Evolutionary conservation across 2,888 invertebrate genomes (phyloP).

Genomic region (Tinea trinotella): DNA sequence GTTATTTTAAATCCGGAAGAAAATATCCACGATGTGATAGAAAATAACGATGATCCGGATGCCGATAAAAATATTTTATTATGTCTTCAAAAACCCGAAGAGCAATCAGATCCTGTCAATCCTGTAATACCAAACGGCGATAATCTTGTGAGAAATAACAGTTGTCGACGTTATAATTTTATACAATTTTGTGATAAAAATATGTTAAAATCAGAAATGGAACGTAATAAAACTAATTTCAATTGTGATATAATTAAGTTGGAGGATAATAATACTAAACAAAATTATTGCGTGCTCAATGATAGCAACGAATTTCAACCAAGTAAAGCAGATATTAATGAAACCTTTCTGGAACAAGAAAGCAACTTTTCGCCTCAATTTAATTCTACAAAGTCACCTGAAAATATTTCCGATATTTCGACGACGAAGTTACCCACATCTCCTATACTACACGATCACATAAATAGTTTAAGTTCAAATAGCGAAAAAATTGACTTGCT

Average conservation of each 20-base stretch:
- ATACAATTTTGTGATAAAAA: slow-evolving; percentile 55
- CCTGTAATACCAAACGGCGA: slow-evolving; percentile 40
- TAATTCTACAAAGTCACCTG: not conserved
- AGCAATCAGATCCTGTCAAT: slow-evolving; percentile 32
- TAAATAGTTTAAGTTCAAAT: slow-evolving; percentile 30
- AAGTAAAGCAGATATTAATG: not conserved
- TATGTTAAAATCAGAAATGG: slow-evolving; percentile 41
- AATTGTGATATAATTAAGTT: slow-evolving; percentile 6
- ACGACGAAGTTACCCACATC: slow-evolving; percentile 46
- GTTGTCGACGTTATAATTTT: slow-evolving; percentile 34
- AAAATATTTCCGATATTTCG: not conserved
- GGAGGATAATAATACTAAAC: not conserved
- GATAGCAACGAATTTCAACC: not conserved
- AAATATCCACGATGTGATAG: not conserved
- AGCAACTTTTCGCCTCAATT: not conserved
- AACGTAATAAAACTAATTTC: not conserved
- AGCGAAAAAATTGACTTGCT: slow-evolving; percentile 63
- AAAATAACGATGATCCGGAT: slow-evolving; percentile 35
- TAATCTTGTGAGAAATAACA: slow-evolving; percentile 38
- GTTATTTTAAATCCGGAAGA: slow-evolving; percentile 44
- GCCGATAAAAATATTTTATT: not conserved
- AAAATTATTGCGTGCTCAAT: not conserved
- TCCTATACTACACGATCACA: slow-evolving; percentile 41
- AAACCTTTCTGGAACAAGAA: not conserved
- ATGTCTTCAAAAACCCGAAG: not conserved